Evolutionary conservation across 2,113 vertebrate species (phyloP), one percentile per base, ranked within the genome.

Genomic region (Colinus virginianus): DNA sequence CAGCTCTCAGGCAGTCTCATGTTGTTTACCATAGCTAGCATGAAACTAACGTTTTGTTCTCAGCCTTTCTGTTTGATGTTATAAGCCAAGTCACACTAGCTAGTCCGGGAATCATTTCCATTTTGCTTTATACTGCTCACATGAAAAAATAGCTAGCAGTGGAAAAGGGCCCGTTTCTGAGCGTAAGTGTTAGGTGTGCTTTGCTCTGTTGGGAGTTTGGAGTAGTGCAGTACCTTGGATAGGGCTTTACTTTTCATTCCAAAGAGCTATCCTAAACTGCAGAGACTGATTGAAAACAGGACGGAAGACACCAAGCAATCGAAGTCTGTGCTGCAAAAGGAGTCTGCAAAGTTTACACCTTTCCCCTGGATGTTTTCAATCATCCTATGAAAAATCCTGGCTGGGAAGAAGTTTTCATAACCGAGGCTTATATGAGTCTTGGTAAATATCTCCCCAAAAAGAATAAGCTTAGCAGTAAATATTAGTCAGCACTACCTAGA

Each of bases 21-120:
- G 88, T 93, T 95, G 95, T 96, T 95, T 96, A 91, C 90, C 86
- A 87, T 84, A 90, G 78, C 94, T 88, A 90, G 88, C 76, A 90
- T 78, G 80, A 94, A 97, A 95, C 94, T 72, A 84, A 81, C 78
- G 86, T 90, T 94, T 95, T 95, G 83, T 90, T 93, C 88, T 93
- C 86, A 43, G 91, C 68, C n/a, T 85, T 95, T 71, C 78, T 67
- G 78, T 90, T 95, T 91, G 91, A 94, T 91, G 90, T 94, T 94
- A 88, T 94, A 93, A 94, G 90, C 78, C 45, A 1, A 96, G 78
- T 86, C 96, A 91, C 75, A 78, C 78, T 40, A 90, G 90, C 89
- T 85, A 90, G 94, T 77, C 67, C 59, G 63, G 84, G 69, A 94
- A 92, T 91, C 49, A 91, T 95, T 96, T 95, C 87, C 84, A 93